Conservation (phyloP, 2,888 invertebrate species). For the Anthophora plumipes region DNA sequence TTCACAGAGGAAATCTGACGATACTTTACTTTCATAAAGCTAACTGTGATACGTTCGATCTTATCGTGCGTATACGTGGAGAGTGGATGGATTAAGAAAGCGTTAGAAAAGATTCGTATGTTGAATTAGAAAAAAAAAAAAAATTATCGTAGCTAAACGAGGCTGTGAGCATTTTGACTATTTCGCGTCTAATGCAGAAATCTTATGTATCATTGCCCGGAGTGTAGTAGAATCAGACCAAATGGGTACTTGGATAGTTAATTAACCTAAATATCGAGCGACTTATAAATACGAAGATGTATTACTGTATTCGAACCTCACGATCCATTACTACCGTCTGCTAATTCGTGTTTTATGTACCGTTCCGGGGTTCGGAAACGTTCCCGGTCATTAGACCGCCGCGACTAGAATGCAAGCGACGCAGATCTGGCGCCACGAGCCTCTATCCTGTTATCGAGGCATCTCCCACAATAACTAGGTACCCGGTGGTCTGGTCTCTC, state of each 20-base stretch:
- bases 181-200: too few relatives aligned
- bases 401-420: conserved; percentile 18
- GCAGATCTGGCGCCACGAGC: conserved; percentile 24
- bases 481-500: background rate
- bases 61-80: too few relatives aligned
- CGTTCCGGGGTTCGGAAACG: background rate
- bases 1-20: background rate
- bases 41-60: too few relatives aligned
- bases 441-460: conserved; percentile 20
- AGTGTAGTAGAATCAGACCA: too few relatives aligned
- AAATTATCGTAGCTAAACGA: too few relatives aligned
- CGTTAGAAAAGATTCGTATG: too few relatives aligned
- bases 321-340: conserved; percentile 18
- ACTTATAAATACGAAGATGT: background rate
- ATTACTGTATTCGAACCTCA: background rate
- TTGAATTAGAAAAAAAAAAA: too few relatives aligned
- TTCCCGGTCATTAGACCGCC: conserved; percentile 37
- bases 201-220: too few relatives aligned
- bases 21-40: background rate
- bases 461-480: conserved; percentile 19
- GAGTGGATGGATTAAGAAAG: too few relatives aligned
- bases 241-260: background rate
- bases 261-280: background rate
- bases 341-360: conserved; percentile 45
- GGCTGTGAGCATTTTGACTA: too few relatives aligned